phyloP scores from a whole-genome alignment of 2,113 vertebrate species.

The Cnemophilus loriae region DNA sequence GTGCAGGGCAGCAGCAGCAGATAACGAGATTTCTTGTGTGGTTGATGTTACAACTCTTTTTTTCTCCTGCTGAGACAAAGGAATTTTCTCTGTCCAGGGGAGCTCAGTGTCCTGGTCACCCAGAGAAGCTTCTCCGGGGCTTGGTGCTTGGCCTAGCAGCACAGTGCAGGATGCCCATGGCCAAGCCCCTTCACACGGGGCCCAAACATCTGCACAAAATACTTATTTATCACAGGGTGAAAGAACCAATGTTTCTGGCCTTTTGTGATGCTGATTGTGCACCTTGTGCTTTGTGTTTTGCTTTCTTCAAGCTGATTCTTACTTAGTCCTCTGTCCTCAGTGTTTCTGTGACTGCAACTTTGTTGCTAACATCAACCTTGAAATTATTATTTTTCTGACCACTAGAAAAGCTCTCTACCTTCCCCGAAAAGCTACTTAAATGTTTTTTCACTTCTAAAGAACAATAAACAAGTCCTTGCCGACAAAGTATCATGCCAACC shows the following conservation, averaged over 20 bases:
- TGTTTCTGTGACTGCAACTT: no score
- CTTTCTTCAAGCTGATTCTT: neutral
- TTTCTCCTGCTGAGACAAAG: neutral
- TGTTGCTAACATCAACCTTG: no score
- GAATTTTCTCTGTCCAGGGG: neutral
- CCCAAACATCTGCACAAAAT: neutral
- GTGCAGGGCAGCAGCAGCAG: neutral
- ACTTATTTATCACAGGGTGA: neutral
- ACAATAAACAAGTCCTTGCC: neutral
- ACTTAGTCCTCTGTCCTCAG: no score
- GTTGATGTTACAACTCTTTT: neutral
- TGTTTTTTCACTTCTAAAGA: neutral
- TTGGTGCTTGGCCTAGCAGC: neutral
- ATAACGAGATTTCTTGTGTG: neutral
- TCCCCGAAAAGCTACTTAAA: neutral
- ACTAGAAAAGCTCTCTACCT: neutral
- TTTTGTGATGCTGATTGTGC: neutral
- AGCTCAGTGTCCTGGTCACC: neutral
- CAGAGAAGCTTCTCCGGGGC: neutral
- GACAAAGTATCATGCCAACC: neutral
- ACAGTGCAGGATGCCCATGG: rapidly evolving
- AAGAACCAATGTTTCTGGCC: neutral
- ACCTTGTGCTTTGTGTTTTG: neutral
- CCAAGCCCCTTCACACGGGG: rapidly evolving
- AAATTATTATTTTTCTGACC: neutral